Conservation (phyloP, 1,140 invertebrate genomes). For the Pachyrhynchus sulphureomaculatus region DNA sequence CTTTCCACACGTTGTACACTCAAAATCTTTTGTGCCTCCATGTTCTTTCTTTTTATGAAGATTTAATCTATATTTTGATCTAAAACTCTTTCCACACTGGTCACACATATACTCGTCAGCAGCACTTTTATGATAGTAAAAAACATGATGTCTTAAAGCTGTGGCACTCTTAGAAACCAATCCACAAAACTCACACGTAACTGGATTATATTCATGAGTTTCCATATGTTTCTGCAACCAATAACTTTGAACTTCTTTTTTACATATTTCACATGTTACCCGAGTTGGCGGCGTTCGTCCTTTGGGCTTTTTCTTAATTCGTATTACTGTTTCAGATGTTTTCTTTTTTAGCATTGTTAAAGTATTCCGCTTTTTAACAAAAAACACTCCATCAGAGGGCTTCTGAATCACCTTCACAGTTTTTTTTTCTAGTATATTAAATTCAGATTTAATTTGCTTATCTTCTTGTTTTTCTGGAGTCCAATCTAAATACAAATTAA, state of each 20-base stretch:
- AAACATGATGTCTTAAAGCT: conserved; percentile 39
- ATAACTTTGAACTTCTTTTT: conserved; percentile 21
- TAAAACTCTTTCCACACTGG: conserved; percentile 33
- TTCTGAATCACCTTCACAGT: background rate
- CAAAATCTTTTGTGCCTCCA: conserved; percentile 33
- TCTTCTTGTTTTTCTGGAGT: background rate
- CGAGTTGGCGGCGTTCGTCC: conserved; percentile 23
- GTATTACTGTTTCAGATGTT: background rate
- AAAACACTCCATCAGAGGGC: conserved; percentile 1
- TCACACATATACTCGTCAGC: conserved; percentile 35
- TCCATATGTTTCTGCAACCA: conserved; percentile 36
- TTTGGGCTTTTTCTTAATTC: conserved; percentile 22
- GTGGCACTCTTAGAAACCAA: conserved; percentile 38
- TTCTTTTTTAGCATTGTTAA: background rate
- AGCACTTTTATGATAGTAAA: conserved; percentile 36
- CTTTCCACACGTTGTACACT: conserved; percentile 38
- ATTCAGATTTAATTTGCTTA: background rate
- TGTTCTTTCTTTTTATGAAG: conserved; percentile 38
- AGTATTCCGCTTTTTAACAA: conserved; percentile 7
- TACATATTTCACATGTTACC: conserved; percentile 31
- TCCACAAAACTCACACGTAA: conserved; percentile 36
- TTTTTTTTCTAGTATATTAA: background rate
- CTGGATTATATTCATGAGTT: conserved; percentile 32
- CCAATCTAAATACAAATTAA: background rate
- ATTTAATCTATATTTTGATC: conserved; percentile 32